Conservation (phyloP, 2,888 invertebrate species). For the Taphrorychus bicolor region DNA sequence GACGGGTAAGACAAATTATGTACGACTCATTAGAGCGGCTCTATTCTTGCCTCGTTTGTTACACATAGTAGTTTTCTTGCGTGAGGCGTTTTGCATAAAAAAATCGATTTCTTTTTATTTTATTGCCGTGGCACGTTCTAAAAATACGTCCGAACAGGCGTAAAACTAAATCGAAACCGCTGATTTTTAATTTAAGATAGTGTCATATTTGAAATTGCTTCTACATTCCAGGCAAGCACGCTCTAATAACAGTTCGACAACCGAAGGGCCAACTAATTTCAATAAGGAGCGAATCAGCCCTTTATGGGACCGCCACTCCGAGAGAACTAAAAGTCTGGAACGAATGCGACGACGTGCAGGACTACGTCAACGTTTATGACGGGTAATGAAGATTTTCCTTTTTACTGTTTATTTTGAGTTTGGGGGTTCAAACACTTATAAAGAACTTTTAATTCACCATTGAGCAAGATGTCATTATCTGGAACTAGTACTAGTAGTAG, state of each 20-base stretch:
- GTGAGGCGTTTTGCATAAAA: too few relatives aligned
- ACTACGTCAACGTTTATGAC: slow-evolving; percentile 88
- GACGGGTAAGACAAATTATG: slow-evolving; percentile 63
- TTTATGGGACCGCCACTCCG: slow-evolving; percentile 66
- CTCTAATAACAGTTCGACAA: slow-evolving; percentile 84
- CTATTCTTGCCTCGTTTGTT: too few relatives aligned
- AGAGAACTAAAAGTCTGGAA: slow-evolving; percentile 73
- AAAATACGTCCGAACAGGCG: neutral
- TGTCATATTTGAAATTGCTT: neutral
- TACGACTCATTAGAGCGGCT: neutral
- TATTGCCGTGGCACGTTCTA: neutral
- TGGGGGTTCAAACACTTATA: too few relatives aligned
- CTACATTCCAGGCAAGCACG: slow-evolving; percentile 74
- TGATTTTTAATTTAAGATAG: neutral
- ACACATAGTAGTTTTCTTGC: neutral
- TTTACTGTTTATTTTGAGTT: too few relatives aligned
- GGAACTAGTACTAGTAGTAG: too few relatives aligned
- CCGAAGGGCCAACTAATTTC: slow-evolving; percentile 85
- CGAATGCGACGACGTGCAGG: slow-evolving; percentile 83
- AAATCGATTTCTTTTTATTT: neutral
- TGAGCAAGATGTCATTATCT: too few relatives aligned
- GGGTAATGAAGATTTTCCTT: slow-evolving; percentile 58
- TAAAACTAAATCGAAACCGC: neutral
- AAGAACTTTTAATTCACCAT: too few relatives aligned
- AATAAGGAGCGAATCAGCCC: slow-evolving; percentile 78